Percentiles rank a stretch among this genome's conserved stretches.
Evolutionary conservation across 2,113 vertebrate genomes (phyloP).

Genomic region (human (Homo sapiens)): DNA sequence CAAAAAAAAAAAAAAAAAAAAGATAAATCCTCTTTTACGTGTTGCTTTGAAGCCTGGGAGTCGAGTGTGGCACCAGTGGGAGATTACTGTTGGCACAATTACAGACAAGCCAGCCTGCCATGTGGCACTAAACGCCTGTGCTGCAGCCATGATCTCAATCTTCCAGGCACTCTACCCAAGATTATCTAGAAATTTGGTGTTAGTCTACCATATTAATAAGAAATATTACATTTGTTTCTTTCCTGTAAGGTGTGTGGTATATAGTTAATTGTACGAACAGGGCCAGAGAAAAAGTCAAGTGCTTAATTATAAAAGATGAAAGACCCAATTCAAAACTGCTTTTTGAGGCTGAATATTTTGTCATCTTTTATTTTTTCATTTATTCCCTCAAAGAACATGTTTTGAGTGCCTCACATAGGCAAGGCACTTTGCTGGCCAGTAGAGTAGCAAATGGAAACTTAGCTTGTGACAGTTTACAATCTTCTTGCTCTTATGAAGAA

Average conservation of each 20-base stretch:
- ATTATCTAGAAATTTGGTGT: neutral
- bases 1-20: too few relatives aligned
- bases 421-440: neutral
- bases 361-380: neutral
- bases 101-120: neutral
- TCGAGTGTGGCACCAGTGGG: neutral
- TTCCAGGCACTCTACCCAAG: too few relatives aligned
- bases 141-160: rapidly evolving
- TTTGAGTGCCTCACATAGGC: neutral
- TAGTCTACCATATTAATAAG: neutral
- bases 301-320: neutral
- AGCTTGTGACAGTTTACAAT: neutral
- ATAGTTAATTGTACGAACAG: neutral
- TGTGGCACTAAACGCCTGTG: neutral
- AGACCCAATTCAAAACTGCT: neutral
- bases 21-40: neutral
- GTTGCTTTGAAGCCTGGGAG: neutral
- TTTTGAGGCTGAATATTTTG: neutral
- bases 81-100: neutral
- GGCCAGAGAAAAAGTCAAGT: neutral
- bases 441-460: neutral
- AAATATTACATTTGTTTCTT: neutral
- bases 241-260: neutral
- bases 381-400: neutral
- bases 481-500: neutral